These are phyloP conservation scores for Papilio elwesi DNA, from an alignment of 2,888 invertebrate species.

Conservation along the genomic window DNA sequence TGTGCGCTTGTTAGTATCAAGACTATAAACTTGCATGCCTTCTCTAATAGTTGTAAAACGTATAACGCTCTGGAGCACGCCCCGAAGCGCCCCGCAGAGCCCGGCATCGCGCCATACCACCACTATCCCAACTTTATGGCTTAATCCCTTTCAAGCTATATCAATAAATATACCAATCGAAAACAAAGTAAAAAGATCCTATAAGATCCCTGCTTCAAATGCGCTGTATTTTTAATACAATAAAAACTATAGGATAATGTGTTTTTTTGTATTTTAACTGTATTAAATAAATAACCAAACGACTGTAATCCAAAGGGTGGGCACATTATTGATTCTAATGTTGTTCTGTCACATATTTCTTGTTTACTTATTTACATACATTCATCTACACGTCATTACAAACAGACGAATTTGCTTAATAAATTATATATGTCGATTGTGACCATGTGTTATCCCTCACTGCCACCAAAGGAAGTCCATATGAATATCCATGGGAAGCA, in stretches of 20 bases:
- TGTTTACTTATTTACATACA: neutral
- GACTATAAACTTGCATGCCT: conserved; percentile 48
- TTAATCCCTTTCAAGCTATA: conserved; percentile 77
- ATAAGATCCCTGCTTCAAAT: conserved; percentile 44
- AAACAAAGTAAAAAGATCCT: conserved; percentile 62
- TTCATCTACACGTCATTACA: too few relatives aligned
- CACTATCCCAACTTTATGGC: conserved; percentile 73
- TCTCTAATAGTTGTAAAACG: conserved; percentile 65
- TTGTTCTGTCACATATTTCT: neutral
- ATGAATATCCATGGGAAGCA: too few relatives aligned
- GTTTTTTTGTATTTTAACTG: too few relatives aligned
- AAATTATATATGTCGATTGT: too few relatives aligned
- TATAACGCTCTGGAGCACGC: conserved; percentile 61
- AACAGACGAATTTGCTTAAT: too few relatives aligned
- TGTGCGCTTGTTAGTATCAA: conserved; percentile 39
- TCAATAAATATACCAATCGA: conserved; percentile 73
- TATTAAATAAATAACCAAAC: conserved; percentile 3
- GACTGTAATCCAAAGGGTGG: conserved; percentile 3
- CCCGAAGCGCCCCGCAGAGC: conserved; percentile 70
- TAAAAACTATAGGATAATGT: conserved; percentile 5
- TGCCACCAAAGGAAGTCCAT: too few relatives aligned
- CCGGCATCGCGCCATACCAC: conserved; percentile 66
- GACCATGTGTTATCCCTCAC: too few relatives aligned
- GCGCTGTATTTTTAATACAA: conserved; percentile 5
- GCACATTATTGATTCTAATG: neutral